Evolutionary conservation across 35 echinoderm and acorn worm genomes (phyloP), one percentile per base, ranked within the genome.

Genomic region (Holothuria glaberrima): DNA sequence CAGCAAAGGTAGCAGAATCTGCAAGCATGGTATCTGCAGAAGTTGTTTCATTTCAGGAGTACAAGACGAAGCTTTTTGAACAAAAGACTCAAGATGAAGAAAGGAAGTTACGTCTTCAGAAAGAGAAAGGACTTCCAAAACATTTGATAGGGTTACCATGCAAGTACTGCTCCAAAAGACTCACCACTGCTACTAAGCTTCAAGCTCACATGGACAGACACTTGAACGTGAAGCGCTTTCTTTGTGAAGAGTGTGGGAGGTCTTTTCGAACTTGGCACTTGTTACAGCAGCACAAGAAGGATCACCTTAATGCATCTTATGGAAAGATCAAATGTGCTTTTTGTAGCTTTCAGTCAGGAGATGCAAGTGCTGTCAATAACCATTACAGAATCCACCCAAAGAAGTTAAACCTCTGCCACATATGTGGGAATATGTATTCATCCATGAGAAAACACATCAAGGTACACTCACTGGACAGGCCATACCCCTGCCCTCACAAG

Each of bases 191-290:
- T 29, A 84, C 30, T 4, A 84, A 84, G 29, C 59, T 84, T n/a
- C 74, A 78, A 61, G 80, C 56, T 1, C 94, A 95, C 67, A 86
- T 82, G 48, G 93, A 94, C 29, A 94, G 66, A 18, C 93, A 94
- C 59, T 67, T 89, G 27, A 94, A 89, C 7, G 93, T 91, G 35
- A 91, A 88, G 32, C 94, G 93, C 32, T 93, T 92, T 31, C 72
- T 97, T 30, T 97, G 95, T 50, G 95, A 97, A 34, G 95, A 94
- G 66, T 97, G 95, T 67, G 95, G 95, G 14, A 94, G 93, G 78
- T 92, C 95, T 2, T 97, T 97, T 64, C 88, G 90, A 75, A 91
- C 89, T n/a, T 71, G 86, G 46, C 83, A 86, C 70, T 57, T 86
- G 6, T 89, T 97, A 32, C 87, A 66, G 41, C 83, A 74, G 35